Base-by-base conservation (phyloP, 2,888 invertebrate genomes). In the Norana najaformis region DNA sequence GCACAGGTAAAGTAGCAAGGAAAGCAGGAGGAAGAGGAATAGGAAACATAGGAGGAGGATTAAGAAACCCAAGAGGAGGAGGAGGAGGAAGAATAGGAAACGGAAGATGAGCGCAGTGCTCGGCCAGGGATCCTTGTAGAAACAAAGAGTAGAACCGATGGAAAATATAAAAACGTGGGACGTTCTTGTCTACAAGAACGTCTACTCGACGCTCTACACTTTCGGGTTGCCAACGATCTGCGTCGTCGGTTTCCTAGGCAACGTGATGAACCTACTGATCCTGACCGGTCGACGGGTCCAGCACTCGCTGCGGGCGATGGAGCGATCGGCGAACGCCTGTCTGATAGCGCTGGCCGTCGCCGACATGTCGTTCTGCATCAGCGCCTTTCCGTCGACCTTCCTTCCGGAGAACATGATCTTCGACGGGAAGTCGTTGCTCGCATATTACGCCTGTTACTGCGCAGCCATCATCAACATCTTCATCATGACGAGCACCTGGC, bases 221-320 rank as follows among this genome's bases (percentile, higher is more conserved):
- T 92, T 91, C 88, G 92, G 91, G 8, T 90, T 92, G 82, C 92
- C 92, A n/a, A 90, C 91, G 41, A 91, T 92, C 39, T 92, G 92
- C 85, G 88, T 90, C 20, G 91, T 91, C 41, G 92, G 92, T 8
- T 92, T 92, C 91, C 89, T 92, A 5, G 97, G 97, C 85, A 97
- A 97, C 94, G 96, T 97, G 82, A 96, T 97, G 92, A 97, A 97
- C 95, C 95, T 97, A 92, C 96, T 97, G 93, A 97, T 97, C 41
- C 96, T 97, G 91, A 97, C 97, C 85, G 96, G 92, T 4, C 92
- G 91, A 47, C 91, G 92, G 38, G 89, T 92, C 20, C 92, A 92
- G 83, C 90, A 89, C 30, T 90, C 91, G 36, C 90, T 92, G 37
- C 89, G 92, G 35, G 89, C 88, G 36, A 91, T 47, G n/a, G 92